Evolutionary conservation across 2,888 invertebrate species (phyloP), one percentile per base, ranked within the genome.

Genomic region (Hirtodrosophila trivittata): DNA sequence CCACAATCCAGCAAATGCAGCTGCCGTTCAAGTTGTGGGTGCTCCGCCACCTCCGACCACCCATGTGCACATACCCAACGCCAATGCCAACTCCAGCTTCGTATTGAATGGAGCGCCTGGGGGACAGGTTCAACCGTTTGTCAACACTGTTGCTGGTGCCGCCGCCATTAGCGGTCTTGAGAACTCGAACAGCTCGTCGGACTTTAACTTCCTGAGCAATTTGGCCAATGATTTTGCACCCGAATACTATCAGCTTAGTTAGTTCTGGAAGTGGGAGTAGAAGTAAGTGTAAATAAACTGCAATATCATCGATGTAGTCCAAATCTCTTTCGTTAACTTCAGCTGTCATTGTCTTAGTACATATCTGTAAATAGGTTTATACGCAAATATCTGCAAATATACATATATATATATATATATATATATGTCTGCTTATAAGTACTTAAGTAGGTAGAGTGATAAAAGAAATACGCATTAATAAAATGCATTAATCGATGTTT

Each of bases 191-290:
- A 96, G 96, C 89, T 97, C 97, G n/a, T 96, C 97, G 25, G 97
- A 97, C 91, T 97, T 97, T 91, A 97, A 97, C 91, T 97, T 97
- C 90, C 93, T 97, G 68, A 96, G 97, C 91, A 97, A 96, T 90
- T 92, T 97, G 88, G 96, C 97, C 69, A 97, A 97, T 90, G 97
- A 97, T 90, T 97, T 97, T 90, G 96, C 96, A 13, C 97, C 97
- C 6, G 97, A 97, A 91, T 97, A 97, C 90, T 97, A 97, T 77
- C 91, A 91, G 73, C 74, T 91, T 62, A 91, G 91, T 91, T 91
- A 91, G 90, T 91, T 88, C 64, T 75, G 82, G 74, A 86, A 21
- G 18, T 21, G 86, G 85, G 37, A 7, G 28, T 12, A 32, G 30
- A 14, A 28, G 13, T 14, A 12, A 30, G 13, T 75, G 80, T 82